Conservation (phyloP, 2,113 vertebrate species). For the Perccottus glenii region DNA sequence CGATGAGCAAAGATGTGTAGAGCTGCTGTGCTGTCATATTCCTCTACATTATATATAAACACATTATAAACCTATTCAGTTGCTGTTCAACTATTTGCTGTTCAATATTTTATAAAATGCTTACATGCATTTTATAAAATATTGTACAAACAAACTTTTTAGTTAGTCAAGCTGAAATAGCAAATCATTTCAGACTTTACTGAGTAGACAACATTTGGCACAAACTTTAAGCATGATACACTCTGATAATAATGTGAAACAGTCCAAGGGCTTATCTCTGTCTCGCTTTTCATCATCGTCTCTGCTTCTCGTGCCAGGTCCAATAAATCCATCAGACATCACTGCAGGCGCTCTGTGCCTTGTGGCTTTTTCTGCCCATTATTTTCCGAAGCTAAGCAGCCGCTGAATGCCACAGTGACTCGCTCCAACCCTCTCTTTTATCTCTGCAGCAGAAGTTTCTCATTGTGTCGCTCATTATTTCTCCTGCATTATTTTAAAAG, state of each 20-base stretch:
- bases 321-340: constrained; percentile 37
- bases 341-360: background rate
- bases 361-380: constrained; percentile 37
- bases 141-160: too few relatives aligned
- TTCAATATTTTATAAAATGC: too few relatives aligned
- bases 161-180: too few relatives aligned
- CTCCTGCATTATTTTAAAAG: constrained; percentile 33
- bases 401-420: too few relatives aligned
- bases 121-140: too few relatives aligned
- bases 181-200: background rate
- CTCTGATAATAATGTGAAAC: constrained; percentile 2
- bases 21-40: constrained; percentile 14
- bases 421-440: constrained; percentile 1
- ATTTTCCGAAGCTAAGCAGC: constrained; percentile 46
- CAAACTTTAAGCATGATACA: background rate
- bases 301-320: constrained; percentile 5
- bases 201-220: background rate
- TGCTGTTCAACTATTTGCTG: too few relatives aligned
- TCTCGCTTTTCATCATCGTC: constrained; percentile 7
- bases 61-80: too few relatives aligned
- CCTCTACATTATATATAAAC: too few relatives aligned
- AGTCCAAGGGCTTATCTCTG: constrained; percentile 1
- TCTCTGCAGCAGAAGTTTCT: background rate
- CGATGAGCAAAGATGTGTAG: constrained; percentile 6
- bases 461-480: constrained; percentile 18